Evolutionary conservation across 35 echinoderm and acorn worm genomes (phyloP).

Genomic region (Amphiura filiformis): DNA sequence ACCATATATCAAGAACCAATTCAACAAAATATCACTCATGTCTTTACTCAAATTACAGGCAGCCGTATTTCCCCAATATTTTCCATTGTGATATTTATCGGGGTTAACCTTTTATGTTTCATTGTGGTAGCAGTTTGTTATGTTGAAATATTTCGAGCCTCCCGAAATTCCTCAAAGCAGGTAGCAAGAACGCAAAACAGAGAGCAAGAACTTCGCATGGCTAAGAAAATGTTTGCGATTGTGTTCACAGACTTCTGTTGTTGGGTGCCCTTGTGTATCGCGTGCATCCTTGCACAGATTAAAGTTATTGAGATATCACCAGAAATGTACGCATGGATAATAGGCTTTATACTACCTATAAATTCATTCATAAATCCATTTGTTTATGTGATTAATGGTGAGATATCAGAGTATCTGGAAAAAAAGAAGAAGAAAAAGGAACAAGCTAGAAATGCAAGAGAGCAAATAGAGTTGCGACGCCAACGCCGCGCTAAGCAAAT

Average conservation of each 20-base stretch:
- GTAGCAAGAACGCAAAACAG: neutral
- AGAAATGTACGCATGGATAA: slow-evolving; percentile 54
- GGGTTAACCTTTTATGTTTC: neutral
- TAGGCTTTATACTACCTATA: slow-evolving; percentile 56
- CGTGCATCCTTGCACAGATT: slow-evolving; percentile 40
- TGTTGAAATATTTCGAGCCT: neutral
- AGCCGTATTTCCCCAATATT: neutral
- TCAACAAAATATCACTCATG: neutral
- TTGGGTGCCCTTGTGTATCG: slow-evolving; percentile 62
- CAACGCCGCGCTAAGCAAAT: no score
- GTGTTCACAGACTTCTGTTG: slow-evolving; percentile 61
- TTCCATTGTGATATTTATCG: neutral
- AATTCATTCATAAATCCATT: slow-evolving; percentile 62
- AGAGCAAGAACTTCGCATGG: slow-evolving; percentile 51
- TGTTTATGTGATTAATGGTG: slow-evolving; percentile 27
- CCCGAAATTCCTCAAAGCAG: neutral
- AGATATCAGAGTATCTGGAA: neutral
- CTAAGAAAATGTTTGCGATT: slow-evolving; percentile 52
- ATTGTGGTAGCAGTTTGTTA: slow-evolving; percentile 1
- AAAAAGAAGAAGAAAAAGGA: no score
- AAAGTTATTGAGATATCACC: slow-evolving; percentile 38
- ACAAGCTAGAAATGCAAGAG: no score
- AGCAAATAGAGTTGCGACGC: no score
- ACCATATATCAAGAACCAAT: neutral
- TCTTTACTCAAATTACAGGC: neutral